Conservation (phyloP, 2,888 invertebrate genomes). For the Cosmopolites sordidus region DNA sequence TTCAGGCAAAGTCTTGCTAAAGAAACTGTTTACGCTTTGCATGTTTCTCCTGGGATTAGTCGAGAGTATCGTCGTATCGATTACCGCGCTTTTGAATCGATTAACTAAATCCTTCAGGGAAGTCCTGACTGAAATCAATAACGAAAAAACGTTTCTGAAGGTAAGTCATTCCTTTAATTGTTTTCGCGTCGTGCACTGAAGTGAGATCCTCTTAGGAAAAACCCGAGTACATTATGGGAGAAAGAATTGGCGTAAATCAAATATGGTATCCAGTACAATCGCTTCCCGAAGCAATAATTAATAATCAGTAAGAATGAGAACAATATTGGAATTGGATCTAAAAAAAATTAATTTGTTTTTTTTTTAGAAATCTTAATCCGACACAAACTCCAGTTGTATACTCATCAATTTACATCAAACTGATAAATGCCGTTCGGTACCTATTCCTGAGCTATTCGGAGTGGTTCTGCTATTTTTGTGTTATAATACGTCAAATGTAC, state of each 20-base stretch:
- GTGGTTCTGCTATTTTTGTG: conserved; percentile 20
- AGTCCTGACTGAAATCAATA: conserved; percentile 8
- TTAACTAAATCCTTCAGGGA: conserved; percentile 6
- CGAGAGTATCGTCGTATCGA: conserved; percentile 14
- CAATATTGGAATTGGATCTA: too few species aligned
- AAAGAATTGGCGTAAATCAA: conserved; percentile 9
- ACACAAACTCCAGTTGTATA: too few species aligned
- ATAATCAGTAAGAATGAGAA: too few species aligned
- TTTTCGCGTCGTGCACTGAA: too few species aligned
- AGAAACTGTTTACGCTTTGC: too few species aligned
- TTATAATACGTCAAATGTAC: conserved; percentile 15
- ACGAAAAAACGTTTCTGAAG: not conserved
- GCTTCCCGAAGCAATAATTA: too few species aligned
- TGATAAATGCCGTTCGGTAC: conserved; percentile 12
- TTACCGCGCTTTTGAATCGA: conserved; percentile 12
- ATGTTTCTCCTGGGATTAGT: conserved; percentile 2
- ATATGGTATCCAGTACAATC: conserved; percentile 15
- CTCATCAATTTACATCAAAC: conserved; percentile 21
- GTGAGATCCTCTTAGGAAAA: conserved; percentile 12
- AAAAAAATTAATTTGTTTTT: too few species aligned
- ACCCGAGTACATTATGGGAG: conserved; percentile 10
- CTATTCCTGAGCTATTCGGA: conserved; percentile 14
- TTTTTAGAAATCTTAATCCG: too few species aligned
- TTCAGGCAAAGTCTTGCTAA: too few species aligned
- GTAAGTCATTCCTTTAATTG: too few species aligned